Evolutionary conservation across 2,113 vertebrate species (phyloP).

Genomic region (Litocranius walleri): DNA sequence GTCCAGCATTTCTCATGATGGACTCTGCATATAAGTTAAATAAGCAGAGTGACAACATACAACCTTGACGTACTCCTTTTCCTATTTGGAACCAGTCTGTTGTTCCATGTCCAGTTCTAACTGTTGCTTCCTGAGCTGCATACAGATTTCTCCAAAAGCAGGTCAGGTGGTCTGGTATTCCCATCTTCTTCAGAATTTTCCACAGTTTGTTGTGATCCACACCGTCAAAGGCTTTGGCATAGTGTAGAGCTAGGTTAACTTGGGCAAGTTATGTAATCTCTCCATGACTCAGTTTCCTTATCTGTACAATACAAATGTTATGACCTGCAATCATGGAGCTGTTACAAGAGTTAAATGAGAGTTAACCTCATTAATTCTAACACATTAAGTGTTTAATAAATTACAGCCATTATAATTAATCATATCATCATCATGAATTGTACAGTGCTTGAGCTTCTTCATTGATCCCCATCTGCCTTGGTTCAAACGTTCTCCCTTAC

Average conservation of each 20-base stretch:
- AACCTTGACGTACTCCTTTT: not conserved
- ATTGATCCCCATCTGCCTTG: not conserved
- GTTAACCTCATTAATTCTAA: not conserved
- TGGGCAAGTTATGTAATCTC: not conserved
- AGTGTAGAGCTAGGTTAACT: not conserved
- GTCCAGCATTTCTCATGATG: not conserved
- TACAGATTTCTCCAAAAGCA: not conserved
- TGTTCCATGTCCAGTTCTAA: not conserved
- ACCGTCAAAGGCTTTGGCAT: not conserved
- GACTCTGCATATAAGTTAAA: not conserved
- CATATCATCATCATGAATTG: not conserved
- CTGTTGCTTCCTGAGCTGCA: not conserved
- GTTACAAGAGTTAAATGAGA: not conserved
- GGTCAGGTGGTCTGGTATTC: not conserved
- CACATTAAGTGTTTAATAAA: not conserved
- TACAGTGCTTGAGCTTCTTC: not conserved
- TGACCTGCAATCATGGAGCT: not conserved
- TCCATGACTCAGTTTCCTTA: not conserved
- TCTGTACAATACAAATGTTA: not conserved
- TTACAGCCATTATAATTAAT: not conserved
- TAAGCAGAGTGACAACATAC: not conserved
- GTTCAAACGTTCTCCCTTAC: not conserved
- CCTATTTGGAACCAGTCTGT: not conserved
- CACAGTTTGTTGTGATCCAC: not conserved
- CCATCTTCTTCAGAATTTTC: not conserved